phyloP scores from a whole-genome alignment of 2,113 vertebrate species.

The Cricetomys ansorgei region DNA sequence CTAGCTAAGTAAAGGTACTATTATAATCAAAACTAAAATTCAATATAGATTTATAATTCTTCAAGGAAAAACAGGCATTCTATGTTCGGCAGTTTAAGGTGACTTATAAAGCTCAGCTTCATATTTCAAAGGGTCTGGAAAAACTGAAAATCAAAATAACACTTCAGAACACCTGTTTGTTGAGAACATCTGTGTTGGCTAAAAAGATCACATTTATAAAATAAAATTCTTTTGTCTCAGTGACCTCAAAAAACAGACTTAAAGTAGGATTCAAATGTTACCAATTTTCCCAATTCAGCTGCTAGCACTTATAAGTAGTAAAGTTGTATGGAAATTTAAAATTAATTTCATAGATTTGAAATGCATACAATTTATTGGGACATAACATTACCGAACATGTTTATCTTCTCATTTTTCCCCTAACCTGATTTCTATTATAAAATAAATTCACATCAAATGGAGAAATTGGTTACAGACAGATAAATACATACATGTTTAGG shows the following conservation, averaged over 20 bases:
- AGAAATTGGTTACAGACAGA: constrained; percentile 4
- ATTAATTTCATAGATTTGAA: constrained; percentile 1
- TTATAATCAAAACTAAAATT: constrained; percentile 12
- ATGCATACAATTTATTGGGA: background rate
- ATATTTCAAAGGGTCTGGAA: constrained; percentile 54
- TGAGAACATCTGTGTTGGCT: constrained; percentile 47
- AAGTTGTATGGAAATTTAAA: constrained; percentile 39
- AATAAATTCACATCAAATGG: constrained; percentile 58
- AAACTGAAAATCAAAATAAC: constrained; percentile 54
- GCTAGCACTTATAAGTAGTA: constrained; percentile 33
- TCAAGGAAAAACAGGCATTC: constrained; percentile 13
- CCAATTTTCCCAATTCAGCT: constrained; percentile 8
- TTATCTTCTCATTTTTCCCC: constrained; percentile 30
- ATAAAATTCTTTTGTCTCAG: constrained; percentile 51
- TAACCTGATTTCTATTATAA: constrained; percentile 47
- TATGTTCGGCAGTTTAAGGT: background rate
- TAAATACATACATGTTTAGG: background rate
- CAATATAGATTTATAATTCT: constrained; percentile 8
- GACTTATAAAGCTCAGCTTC: background rate
- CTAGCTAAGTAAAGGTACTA: constrained; percentile 17
- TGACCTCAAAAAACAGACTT: constrained; percentile 35
- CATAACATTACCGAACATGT: constrained; percentile 3
- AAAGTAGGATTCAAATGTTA: background rate
- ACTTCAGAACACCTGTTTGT: constrained; percentile 54
- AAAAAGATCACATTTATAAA: constrained; percentile 48